Conservation (phyloP, 37 sponge, comb jelly and placozoan species). For the Mnemiopsis leidyi region DNA sequence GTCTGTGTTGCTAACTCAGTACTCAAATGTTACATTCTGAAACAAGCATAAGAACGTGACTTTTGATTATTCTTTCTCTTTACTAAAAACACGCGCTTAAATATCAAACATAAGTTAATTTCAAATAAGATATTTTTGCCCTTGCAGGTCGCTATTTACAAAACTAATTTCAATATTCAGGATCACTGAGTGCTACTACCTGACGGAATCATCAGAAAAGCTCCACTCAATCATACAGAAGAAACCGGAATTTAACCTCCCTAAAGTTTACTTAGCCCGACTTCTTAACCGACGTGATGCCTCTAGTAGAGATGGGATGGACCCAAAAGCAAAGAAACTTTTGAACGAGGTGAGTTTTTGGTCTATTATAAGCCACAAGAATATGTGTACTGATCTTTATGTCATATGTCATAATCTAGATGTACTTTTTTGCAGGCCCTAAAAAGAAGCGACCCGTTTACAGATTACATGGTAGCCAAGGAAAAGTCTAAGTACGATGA, state of each 20-base stretch:
- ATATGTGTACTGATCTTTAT: too few species aligned
- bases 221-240: conserved; percentile 56
- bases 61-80: too few species aligned
- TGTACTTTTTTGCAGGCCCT: too few species aligned
- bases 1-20: too few species aligned
- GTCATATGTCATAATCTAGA: too few species aligned
- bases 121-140: too few species aligned
- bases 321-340: conserved; percentile 33
- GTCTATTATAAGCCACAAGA: background rate
- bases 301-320: background rate
- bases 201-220: conserved; percentile 8
- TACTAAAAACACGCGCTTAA: too few species aligned
- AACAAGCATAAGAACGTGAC: too few species aligned
- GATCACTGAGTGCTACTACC: conserved; percentile 50
- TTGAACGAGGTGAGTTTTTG: conserved; percentile 22
- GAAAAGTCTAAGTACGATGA: conserved; percentile 37
- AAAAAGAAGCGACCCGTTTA: conserved; percentile 16
- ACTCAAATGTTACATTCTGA: too few species aligned
- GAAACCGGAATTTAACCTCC: conserved; percentile 5
- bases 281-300: conserved; percentile 35
- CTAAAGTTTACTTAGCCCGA: conserved; percentile 26
- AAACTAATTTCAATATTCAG: conserved; percentile 13
- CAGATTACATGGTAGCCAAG: conserved; percentile 61
- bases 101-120: too few species aligned
- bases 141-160: too few species aligned